These are phyloP conservation scores for Drosophila fungiperda DNA, from an alignment of 2,888 invertebrate genomes.

Conservation along the genomic window DNA sequence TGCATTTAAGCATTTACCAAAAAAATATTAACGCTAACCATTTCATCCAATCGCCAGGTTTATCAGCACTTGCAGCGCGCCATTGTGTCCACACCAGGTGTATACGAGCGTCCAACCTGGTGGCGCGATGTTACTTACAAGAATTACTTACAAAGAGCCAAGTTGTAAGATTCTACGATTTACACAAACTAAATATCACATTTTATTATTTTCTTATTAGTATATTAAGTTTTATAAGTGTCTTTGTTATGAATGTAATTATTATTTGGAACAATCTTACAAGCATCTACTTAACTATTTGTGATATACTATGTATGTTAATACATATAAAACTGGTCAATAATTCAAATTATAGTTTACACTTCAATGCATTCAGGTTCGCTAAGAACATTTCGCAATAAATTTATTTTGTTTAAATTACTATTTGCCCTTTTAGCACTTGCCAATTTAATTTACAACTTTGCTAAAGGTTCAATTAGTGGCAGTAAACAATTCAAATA, in stretches of 20 bases:
- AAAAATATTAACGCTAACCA: neutral
- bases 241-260: conserved; percentile 6
- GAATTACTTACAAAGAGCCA: conserved; percentile 80
- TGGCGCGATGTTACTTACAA: conserved; percentile 89
- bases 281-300: conserved; percentile 4
- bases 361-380: conserved; percentile 13
- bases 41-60: conserved; percentile 85
- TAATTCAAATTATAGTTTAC: conserved; percentile 28
- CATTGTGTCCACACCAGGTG: conserved; percentile 88
- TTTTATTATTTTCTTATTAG: conserved; percentile 13
- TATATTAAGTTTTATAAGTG: conserved; percentile 27
- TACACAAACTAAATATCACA: neutral
- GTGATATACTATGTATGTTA: conserved; percentile 29
- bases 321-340: conserved; percentile 7
- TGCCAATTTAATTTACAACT: neutral
- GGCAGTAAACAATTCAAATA: neutral
- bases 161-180: conserved; percentile 67
- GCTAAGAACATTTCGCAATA: conserved; percentile 7
- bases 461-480: neutral
- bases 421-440: neutral
- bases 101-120: conserved; percentile 90
- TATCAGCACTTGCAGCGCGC: conserved; percentile 90
- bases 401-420: neutral
- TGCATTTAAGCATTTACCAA: too few species aligned
- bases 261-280: conserved; percentile 7